Conservation (phyloP, 2,888 invertebrate genomes). For the Andrena fulva region DNA sequence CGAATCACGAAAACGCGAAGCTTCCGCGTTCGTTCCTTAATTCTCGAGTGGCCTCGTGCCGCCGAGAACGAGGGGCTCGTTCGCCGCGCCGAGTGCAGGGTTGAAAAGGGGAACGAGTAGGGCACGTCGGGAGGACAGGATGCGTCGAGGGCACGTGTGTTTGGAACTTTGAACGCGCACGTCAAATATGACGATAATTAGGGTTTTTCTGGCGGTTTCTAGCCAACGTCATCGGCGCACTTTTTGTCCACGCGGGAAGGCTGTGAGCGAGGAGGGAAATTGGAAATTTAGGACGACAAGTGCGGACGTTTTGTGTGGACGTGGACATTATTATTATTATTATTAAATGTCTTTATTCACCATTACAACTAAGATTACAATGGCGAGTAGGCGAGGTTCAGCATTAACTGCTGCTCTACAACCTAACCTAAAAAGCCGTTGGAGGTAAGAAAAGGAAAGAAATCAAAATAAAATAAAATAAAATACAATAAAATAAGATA, state of each 20-base stretch:
- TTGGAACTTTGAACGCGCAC: slow-evolving; percentile 5
- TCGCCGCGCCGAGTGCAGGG: neutral
- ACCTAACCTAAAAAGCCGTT: too few relatives aligned
- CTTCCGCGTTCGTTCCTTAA: slow-evolving; percentile 23
- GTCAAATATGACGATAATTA: slow-evolving; percentile 47
- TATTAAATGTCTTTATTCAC: too few relatives aligned
- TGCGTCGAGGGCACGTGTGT: neutral
- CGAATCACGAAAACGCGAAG: neutral
- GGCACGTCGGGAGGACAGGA: neutral
- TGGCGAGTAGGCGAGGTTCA: too few relatives aligned
- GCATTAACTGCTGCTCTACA: too few relatives aligned
- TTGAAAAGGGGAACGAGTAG: slow-evolving; percentile 10
- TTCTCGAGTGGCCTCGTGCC: slow-evolving; percentile 11
- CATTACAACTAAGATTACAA: too few relatives aligned
- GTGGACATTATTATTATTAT: too few relatives aligned
- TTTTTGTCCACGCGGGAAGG: neutral
- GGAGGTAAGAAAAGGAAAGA: too few relatives aligned
- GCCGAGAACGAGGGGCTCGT: neutral
- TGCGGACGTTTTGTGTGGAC: neutral
- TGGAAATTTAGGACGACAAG: slow-evolving; percentile 10
- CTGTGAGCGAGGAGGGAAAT: neutral
- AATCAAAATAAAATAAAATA: too few relatives aligned
- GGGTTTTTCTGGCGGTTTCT: slow-evolving; percentile 34
- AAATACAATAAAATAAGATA: too few relatives aligned
- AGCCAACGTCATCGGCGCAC: neutral